Evolutionary conservation across 2,113 vertebrate species (phyloP).

Genomic region (Isichthys henryi): DNA sequence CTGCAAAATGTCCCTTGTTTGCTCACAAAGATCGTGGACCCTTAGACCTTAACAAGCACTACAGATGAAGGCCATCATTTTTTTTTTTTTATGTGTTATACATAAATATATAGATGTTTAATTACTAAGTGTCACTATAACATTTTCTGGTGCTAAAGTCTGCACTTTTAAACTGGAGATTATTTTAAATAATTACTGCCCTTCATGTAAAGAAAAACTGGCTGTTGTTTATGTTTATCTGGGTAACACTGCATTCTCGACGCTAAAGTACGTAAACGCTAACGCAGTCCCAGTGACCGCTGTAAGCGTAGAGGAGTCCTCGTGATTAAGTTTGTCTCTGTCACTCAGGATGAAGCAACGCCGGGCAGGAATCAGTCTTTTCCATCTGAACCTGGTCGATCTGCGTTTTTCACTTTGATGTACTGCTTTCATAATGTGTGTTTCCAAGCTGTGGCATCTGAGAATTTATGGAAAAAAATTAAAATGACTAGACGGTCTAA

Average conservation of each 20-base stretch:
- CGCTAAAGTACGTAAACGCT: not conserved
- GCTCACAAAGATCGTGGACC: not conserved
- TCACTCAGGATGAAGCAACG: not conserved
- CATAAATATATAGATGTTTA: not conserved
- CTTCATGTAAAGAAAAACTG: not conserved
- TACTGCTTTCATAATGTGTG: not conserved
- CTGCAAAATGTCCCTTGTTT: not conserved
- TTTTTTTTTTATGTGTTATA: not conserved
- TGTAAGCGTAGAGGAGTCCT: not conserved
- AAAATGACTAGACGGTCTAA: not conserved
- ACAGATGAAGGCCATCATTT: not conserved
- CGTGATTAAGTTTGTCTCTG: not conserved
- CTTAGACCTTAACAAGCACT: not conserved
- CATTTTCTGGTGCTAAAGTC: not conserved
- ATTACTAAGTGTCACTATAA: not conserved
- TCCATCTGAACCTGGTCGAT: not conserved
- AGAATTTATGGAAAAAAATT: not conserved
- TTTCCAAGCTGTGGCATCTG: not conserved
- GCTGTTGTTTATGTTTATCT: not conserved
- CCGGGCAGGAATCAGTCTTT: not conserved
- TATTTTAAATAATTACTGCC: not conserved
- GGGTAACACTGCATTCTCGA: not conserved
- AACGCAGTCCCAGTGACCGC: not conserved
- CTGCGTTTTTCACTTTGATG: not conserved
- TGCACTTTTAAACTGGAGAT: not conserved